phyloP scores from a whole-genome alignment of 2,888 invertebrate species.

The Serripes groenlandicus region DNA sequence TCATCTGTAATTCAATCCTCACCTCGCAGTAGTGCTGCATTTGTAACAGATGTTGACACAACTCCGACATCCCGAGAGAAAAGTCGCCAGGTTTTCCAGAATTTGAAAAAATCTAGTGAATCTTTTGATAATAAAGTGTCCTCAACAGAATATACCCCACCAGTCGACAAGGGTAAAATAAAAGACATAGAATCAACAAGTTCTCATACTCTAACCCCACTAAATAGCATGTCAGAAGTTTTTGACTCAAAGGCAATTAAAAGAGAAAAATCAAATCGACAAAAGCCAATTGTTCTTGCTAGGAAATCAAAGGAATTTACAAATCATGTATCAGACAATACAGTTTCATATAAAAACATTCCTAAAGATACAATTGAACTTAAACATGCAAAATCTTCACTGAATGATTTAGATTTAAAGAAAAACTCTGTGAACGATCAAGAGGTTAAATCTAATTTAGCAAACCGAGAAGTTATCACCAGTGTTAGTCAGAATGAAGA shows the following conservation, averaged over 20 bases:
- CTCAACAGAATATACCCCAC: too few relatives aligned
- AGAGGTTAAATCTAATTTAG: not conserved
- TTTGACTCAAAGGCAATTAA: constrained; percentile 64
- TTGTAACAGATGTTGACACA: constrained; percentile 11
- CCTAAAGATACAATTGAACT: constrained; percentile 63
- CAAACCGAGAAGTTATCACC: not conserved
- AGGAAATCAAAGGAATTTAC: constrained; percentile 32
- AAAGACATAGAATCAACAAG: not conserved
- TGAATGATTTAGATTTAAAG: not conserved
- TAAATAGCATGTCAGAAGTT: constrained; percentile 45
- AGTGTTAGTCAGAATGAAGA: constrained; percentile 4
- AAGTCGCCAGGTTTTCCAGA: constrained; percentile 13
- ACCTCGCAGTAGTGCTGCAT: constrained; percentile 9
- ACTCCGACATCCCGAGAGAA: constrained; percentile 18
- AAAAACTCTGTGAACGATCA: not conserved
- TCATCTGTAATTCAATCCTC: constrained; percentile 3
- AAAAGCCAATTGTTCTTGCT: constrained; percentile 38
- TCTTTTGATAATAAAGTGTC: not conserved
- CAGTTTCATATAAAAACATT: constrained; percentile 16
- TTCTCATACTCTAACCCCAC: constrained; percentile 31
- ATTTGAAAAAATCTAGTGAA: not conserved
- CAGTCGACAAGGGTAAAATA: not conserved
- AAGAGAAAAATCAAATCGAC: constrained; percentile 27
- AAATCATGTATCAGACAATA: constrained; percentile 18
- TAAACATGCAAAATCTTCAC: constrained; percentile 50